Conservation (phyloP, 2,888 invertebrate genomes). For the Pristionchus arcanus region DNA sequence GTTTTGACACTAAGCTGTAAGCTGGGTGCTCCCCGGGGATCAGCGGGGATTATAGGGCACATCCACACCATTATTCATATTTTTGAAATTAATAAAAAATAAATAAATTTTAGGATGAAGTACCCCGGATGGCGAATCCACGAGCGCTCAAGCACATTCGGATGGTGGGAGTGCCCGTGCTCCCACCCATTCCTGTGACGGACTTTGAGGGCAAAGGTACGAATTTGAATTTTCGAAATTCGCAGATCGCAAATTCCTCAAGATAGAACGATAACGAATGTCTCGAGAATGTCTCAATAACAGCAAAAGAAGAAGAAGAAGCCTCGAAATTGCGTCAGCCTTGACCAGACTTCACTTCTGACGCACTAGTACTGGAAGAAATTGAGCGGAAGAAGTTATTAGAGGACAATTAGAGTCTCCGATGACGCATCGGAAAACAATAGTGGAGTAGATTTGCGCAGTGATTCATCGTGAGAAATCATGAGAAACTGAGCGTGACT, state of each 20-base stretch:
- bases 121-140: background rate
- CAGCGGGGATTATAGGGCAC: background rate
- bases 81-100: background rate
- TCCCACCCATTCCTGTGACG: slow-evolving; percentile 33
- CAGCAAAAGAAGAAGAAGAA: slow-evolving; percentile 18
- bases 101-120: background rate
- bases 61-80: background rate
- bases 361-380: background rate
- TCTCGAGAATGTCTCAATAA: background rate
- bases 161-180: slow-evolving; percentile 47
- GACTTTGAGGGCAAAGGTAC: slow-evolving; percentile 42
- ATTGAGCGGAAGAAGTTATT: background rate
- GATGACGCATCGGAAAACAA: background rate
- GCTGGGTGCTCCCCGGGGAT: background rate
- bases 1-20: background rate
- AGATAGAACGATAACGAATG: background rate
- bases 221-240: background rate
- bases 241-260: background rate
- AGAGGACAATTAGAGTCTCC: background rate
- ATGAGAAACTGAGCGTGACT: background rate
- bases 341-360: slow-evolving; percentile 1
- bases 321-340: slow-evolving; percentile 31
- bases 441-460: background rate
- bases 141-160: slow-evolving; percentile 9
- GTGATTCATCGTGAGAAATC: background rate